A percentile compares a stretch with the other conserved stretches of the same genome.
phyloP scores from a whole-genome alignment of 2,888 invertebrate genomes.

The Pyralis farinalis region DNA sequence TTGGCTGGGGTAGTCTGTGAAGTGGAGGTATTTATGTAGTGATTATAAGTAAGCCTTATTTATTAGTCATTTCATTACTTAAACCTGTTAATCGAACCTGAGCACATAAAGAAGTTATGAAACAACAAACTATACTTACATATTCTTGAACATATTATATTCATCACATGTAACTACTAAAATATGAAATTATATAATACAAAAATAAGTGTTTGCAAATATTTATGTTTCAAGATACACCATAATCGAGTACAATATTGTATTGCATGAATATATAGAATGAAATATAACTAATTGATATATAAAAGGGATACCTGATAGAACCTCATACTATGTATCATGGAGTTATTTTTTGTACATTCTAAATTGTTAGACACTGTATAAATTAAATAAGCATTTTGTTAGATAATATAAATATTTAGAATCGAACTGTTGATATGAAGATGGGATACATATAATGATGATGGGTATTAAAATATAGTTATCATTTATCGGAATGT shows the following conservation, averaged over 20 bases:
- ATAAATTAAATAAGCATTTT: constrained; percentile 15
- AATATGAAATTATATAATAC: too few species aligned
- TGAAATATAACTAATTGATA: constrained; percentile 2
- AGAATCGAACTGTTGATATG: constrained; percentile 7
- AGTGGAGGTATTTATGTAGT: too few species aligned
- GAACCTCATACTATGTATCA: constrained; percentile 30
- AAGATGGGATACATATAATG: constrained; percentile 5
- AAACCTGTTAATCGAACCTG: too few species aligned
- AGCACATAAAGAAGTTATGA: too few species aligned
- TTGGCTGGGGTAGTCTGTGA: too few species aligned
- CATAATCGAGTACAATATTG: neutral
- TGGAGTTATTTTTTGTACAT: constrained; percentile 54
- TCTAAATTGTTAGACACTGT: constrained; percentile 24
- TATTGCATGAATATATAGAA: constrained; percentile 12
- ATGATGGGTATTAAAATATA: neutral
- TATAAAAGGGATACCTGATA: constrained; percentile 21
- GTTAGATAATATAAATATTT: constrained; percentile 13
- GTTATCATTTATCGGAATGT: too few species aligned
- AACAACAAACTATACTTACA: too few species aligned
- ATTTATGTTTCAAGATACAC: too few species aligned
- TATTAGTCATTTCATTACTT: too few species aligned
- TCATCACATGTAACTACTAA: too few species aligned
- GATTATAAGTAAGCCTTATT: too few species aligned
- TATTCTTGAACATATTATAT: too few species aligned
- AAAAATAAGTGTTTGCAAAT: neutral